Base-by-base conservation (phyloP, 2,797 vertebrate genomes). In the Lutjanus argentimaculatus region DNA sequence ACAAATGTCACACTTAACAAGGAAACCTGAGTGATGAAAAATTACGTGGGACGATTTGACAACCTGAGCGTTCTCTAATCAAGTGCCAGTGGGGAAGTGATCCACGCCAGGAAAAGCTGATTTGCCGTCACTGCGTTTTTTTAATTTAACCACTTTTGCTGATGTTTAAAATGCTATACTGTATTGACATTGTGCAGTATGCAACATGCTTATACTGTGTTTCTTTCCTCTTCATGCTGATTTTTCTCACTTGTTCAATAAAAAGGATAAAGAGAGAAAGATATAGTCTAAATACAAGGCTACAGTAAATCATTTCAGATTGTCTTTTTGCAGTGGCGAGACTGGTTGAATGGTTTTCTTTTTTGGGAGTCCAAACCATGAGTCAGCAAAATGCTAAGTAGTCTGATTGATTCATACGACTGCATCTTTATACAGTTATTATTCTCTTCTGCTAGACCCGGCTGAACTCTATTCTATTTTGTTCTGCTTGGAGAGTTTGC, bases 351-450 rank as follows among this genome's bases (percentile, higher is more conserved):
- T 0, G 6, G 19, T 75, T 79, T 80, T 55, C 45, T 30, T 77
- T 61, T 58, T 40, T 8, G 43, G 53, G 17, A n/a, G 48, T 19
- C 43, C 42, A 21, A 72, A 48, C n/a, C 40, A 58, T 71, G 75
- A 91, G n/a, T 89, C 86, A 89, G 86, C 82, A 75, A 85, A 90
- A 90, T 83, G 66, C 82, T 80, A 76, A 88, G 70, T 7, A 63
- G 56, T 55, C 64, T 70, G 80, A 90, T 82, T 88, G 83, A 91
- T 88, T 83, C 49, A 72, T 80, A 72, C 45, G 14, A 83, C 59
- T 81, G 67, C 79, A 1, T 82, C 63, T 82, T 71, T 67, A 69
- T 74, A 61, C 57, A 84, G 80, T 84, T 85, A 85, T 80, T 83
- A 69, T 85, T 82, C n/a, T 79, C 64, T 49, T 49, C 67, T 62